Evolutionary conservation across 2,888 invertebrate genomes (phyloP).

Genomic region (Drepana falcataria): DNA sequence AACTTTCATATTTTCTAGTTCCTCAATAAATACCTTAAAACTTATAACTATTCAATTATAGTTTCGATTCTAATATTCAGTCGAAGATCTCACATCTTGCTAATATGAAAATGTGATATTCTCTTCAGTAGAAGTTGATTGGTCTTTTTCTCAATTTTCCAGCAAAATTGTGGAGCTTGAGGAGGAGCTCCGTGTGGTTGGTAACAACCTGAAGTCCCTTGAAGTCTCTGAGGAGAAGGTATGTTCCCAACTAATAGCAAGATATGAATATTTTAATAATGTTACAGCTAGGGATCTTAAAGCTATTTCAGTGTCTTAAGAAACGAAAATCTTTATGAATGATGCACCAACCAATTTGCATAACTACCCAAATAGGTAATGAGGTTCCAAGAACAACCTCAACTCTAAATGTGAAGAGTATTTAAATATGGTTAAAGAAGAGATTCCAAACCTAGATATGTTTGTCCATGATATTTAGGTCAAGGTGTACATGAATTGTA

Average conservation of each 20-base stretch:
- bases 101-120: not conserved
- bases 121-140: conserved; percentile 54
- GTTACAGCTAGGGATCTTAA: not conserved
- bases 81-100: too few relatives aligned
- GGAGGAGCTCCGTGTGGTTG: conserved; percentile 99
- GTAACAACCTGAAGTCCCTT: conserved; percentile 99
- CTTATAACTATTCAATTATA: too few relatives aligned
- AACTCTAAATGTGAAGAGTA: not conserved
- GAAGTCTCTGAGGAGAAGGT: conserved; percentile 99
- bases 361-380: not conserved
- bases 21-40: too few relatives aligned
- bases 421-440: not conserved
- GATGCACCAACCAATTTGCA: conserved; percentile 63
- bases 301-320: not conserved
- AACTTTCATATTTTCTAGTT: too few relatives aligned
- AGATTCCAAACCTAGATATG: not conserved
- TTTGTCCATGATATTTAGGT: not conserved
- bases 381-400: not conserved
- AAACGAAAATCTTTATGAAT: conserved; percentile 21
- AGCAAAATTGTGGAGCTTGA: conserved; percentile 99
- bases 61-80: too few relatives aligned
- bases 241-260: conserved; percentile 46
- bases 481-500: conserved; percentile 1
- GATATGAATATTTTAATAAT: not conserved
- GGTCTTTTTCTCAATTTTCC: conserved; percentile 45